Evolutionary conservation across 2,113 vertebrate species (phyloP).

Genomic region (Charina bottae): DNA sequence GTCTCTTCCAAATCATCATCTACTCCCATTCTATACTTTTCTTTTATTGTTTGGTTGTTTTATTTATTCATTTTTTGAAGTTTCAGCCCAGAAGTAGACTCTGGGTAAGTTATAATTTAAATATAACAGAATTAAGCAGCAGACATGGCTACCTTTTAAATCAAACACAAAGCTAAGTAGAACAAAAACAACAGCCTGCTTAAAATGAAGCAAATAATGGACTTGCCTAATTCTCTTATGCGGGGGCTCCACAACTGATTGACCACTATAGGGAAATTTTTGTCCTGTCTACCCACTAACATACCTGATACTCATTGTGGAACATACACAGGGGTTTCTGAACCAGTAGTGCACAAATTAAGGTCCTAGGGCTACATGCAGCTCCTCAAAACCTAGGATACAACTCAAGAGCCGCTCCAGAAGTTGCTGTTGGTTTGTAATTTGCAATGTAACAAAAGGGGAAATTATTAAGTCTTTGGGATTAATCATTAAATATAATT

Average conservation of each 20-base stretch:
- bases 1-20: not conserved
- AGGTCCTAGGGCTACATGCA: not conserved
- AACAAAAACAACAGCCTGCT: not conserved
- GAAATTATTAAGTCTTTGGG: not conserved
- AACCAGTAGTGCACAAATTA: not conserved
- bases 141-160: not conserved
- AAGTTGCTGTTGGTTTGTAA: not conserved
- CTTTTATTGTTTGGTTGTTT: not conserved
- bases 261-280: not conserved
- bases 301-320: not conserved
- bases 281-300: not conserved
- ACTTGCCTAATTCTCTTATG: not conserved
- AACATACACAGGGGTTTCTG: not conserved
- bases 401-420: not conserved
- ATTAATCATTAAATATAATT: not conserved
- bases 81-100: not conserved
- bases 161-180: not conserved
- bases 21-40: not conserved
- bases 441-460: not conserved
- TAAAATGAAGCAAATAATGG: not conserved
- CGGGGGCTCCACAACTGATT: not conserved
- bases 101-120: not conserved
- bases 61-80: not conserved
- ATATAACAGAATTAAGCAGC: not conserved
- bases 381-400: not conserved